Base-by-base conservation (phyloP, 2,888 invertebrate species). In the Beris morrisii region DNA sequence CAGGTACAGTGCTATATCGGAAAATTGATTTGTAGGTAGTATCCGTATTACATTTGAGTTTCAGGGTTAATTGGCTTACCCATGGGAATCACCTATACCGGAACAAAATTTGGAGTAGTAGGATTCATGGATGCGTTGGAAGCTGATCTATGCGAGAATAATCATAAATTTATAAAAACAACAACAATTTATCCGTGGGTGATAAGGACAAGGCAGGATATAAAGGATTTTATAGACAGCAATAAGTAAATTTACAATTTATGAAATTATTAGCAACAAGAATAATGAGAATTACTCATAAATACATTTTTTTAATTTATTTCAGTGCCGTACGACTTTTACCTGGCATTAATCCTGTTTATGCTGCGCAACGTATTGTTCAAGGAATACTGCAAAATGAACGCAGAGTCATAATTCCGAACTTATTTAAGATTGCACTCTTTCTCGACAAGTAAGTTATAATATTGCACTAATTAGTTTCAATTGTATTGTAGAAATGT, bases 51-150 rank as follows among this genome's bases (percentile, higher is more conserved):
- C 22, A 54, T 28, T 65, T 66, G 22, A 32, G 66, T 68, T 55
- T 4, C 30, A 79, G 79, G 79, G 53, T 68, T 80, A 64, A 75
- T 75, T 59, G 77, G 75, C 13, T 70, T 75, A 72, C 82, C 79
- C 55, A 79, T 74, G 65, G 80, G 74, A 68, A 75, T 71, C n/a
- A 75, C 80, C 45, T 83, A 83, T 70, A 77, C 79, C 2, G 79
- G 82, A 43, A 80, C 83, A 9, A 83, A 83, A 71, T 82, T 78
- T 71, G 83, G 79, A 13, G 79, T 82, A 46, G 74, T 78, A 64
- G 82, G 82, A 54, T 79, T 82, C 57, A 82, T 82, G 81, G 69
- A 69, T 4, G 71, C 72, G n/a, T 65, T 75, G 43, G 45, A 72
- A 28, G 72, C 73, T 59, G 74, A 74, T 32, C 67, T 75, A 22